Percentiles rank a stretch among this genome's conserved stretches.
These are phyloP conservation scores for Dromiciops gliroides DNA, from an alignment of 2,113 vertebrate genomes.

Conservation along the genomic window DNA sequence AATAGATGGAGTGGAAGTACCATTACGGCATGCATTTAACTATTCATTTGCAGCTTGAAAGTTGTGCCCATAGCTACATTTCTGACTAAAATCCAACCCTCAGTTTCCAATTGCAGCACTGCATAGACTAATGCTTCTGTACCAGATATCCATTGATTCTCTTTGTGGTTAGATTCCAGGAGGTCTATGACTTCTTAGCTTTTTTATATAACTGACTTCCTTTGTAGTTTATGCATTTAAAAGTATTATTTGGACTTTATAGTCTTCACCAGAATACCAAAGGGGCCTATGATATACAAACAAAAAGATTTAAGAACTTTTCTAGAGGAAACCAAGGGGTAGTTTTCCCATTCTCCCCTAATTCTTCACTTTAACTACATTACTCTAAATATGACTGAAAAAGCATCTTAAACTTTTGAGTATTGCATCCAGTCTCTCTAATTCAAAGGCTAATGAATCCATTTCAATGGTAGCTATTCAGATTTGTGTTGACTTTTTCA, in stretches of 20 bases:
- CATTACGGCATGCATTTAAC: not conserved
- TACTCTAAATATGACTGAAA: not conserved
- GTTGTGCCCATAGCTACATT: not conserved
- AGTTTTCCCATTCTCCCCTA: not conserved
- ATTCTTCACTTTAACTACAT: not conserved
- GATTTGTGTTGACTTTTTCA: not conserved
- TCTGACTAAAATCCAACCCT: not conserved
- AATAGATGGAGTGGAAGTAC: not conserved
- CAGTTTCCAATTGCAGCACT: not conserved
- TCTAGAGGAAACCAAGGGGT: not conserved
- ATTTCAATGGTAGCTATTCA: not conserved
- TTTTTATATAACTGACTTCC: not conserved
- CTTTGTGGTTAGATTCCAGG: not conserved
- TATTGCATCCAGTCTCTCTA: not conserved
- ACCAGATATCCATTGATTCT: not conserved
- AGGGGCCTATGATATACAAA: not conserved
- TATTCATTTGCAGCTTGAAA: not conserved
- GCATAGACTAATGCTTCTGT: not conserved
- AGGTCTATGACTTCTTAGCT: not conserved
- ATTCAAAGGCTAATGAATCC: not conserved
- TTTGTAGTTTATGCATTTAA: not conserved
- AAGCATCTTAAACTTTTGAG: not conserved
- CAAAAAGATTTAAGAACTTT: not conserved
- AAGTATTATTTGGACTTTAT: not conserved
- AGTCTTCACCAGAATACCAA: not conserved